Base-by-base conservation (phyloP, 1,140 invertebrate genomes). In the Sarcophaga peregrina region DNA sequence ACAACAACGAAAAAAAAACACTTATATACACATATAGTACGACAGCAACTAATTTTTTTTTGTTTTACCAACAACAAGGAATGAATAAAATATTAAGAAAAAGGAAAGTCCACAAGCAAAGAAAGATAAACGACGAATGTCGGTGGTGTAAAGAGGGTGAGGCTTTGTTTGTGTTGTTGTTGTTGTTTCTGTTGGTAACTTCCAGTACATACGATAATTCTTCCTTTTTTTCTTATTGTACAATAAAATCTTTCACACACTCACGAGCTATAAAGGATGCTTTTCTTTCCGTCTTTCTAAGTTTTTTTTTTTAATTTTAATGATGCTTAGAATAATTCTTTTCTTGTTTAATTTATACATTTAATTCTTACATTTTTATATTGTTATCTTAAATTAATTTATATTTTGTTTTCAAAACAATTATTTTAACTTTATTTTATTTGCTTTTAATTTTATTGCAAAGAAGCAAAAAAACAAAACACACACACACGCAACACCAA, bases 201-300 rank as follows among this genome's bases (percentile, higher is more conserved):
- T 68, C 62, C 62, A 68, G 62, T 68, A 68, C 62, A 68, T 68
- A 68, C 62, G 62, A 68, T 68, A 37, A 37, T 37, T 37, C 25
- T 37, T 37, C 25, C 25, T 37, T 37, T 37, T n/a, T 37, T 37
- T 37, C 25, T 37, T 37, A 37, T 37, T 37, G 25, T 37, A 68
- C 15, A 58, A 62, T 7, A 68, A 68, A 20, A 68, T 20, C 62
- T 15, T 37, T 2, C 4, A 68, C 15, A n/a, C n/a, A 68, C 20
- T 9, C 62, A 68, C 62, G 62, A 20, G 5, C 8, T 8, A 68
- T 25, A 25, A 68, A 68, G 62, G 62, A 68, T 68, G 62, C 62
- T 68, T 2, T 37, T 37, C 25, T 37, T 37, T 37, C 25, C 25
- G 25, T 37, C 25, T 37, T 25, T 68, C 4, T 58, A 58, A 13